These are phyloP conservation scores for Nomada flava DNA, from an alignment of 2,888 invertebrate genomes.

Conservation along the genomic window DNA sequence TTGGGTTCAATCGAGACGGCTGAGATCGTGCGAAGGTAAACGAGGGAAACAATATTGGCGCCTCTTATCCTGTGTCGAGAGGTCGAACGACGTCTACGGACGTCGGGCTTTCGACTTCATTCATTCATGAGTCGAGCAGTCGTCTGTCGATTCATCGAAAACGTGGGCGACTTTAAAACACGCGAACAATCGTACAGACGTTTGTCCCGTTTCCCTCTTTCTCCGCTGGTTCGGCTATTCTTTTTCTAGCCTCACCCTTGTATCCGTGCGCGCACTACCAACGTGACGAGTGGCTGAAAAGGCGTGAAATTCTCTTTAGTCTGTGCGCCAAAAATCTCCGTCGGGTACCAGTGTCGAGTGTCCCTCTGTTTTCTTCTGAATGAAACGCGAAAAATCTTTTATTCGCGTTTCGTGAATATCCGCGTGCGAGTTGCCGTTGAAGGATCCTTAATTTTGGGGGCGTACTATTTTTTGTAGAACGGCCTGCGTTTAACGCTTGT, in stretches of 20 bases:
- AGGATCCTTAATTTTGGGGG: no score
- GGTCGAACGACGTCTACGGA: constrained; percentile 13
- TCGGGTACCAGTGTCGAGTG: not conserved
- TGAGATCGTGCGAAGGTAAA: no score
- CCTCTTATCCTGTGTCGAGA: not conserved
- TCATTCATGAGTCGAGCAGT: constrained; percentile 34
- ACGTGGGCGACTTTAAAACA: constrained; percentile 35
- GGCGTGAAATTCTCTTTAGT: constrained; percentile 4
- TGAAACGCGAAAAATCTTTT: not conserved
- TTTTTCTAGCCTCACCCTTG: not conserved
- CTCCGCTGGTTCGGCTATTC: not conserved
- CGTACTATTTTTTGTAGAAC: no score
- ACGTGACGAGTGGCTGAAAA: not conserved
- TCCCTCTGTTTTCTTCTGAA: not conserved
- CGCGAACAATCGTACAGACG: constrained; percentile 8
- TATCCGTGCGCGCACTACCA: not conserved
- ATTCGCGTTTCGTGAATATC: not conserved
- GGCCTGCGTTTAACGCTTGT: no score
- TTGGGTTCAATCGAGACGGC: not conserved
- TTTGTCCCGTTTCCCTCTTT: not conserved
- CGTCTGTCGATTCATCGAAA: not conserved
- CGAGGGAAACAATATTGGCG: no score
- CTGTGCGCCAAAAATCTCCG: not conserved
- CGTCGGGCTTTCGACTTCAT: constrained; percentile 29
- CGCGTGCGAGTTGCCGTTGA: not conserved